Base-by-base conservation (phyloP, 2,888 invertebrate species). In the Eristalis tenax region DNA sequence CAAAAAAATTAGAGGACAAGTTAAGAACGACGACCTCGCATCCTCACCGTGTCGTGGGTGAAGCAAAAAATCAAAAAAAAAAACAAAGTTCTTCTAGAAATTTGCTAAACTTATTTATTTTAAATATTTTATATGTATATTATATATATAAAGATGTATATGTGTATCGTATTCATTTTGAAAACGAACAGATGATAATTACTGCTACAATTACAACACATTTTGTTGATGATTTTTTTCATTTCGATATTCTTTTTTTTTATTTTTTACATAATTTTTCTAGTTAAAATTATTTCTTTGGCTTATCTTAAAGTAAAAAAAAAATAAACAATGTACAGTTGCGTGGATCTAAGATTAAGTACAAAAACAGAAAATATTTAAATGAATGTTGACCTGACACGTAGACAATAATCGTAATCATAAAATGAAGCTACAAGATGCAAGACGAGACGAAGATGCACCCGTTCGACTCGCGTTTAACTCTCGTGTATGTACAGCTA, bases 291-390 rank as follows among this genome's bases (percentile, higher is more conserved):
- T 86, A 89, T 89, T 91, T 92, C 92, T 92, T 92, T 92, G 92
- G 92, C 92, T 92, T 92, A 92, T 91, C 93, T 92, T 92, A 92
- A 89, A 90, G 88, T 89, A 59, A 26, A 59, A 59, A 59, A 28
- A 26, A 59, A 26, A 90, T 89, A 89, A 90, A 74, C 70, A 79
- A 81, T 85, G 76, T 83, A 83, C 61, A 91, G 90, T 89, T 90
- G 89, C 89, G 89, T 90, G 86, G 63, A 81, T 77, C 50, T 81
- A 83, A 50, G 23, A 87, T 88, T 89, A 87, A 89, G 89, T 90
- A 89, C 89, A 90, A 89, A 89, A 50, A 50, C 32, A 32, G 4
- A 32, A 32, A 32, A 1, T 32, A 50, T n/a, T 50, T 50, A 18
- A 50, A 83, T 86, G 86, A 86, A 86, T 86, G 86, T 82, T 64